A percentile compares a stretch with the other conserved stretches of the same genome.
Evolutionary conservation across 2,113 vertebrate genomes (phyloP).

Genomic region (Callocephalon fimbriatum): DNA sequence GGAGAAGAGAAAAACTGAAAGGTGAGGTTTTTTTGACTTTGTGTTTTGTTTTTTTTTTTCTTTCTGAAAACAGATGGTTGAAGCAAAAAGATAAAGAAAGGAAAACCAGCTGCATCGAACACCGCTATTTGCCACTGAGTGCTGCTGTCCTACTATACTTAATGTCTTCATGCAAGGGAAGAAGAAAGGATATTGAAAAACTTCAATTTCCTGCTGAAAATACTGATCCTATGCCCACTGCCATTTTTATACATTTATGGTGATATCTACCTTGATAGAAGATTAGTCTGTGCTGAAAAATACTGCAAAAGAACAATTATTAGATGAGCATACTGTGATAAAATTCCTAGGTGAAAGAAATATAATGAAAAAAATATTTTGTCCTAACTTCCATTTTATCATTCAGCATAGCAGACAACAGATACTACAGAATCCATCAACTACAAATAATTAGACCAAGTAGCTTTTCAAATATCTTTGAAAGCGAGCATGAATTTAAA

Average conservation of each 20-base stretch:
- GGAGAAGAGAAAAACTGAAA: neutral
- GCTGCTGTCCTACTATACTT: neutral
- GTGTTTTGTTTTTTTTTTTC: fast-evolving
- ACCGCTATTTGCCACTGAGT: neutral
- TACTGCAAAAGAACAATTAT: neutral
- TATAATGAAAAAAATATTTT: neutral
- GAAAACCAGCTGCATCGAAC: neutral
- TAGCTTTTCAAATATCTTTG: neutral
- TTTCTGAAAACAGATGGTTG: neutral
- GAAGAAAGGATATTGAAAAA: neutral
- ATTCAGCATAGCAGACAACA: neutral
- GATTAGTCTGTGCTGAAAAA: neutral
- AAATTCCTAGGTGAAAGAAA: neutral
- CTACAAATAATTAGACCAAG: neutral
- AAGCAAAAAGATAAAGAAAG: neutral
- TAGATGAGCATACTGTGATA: neutral
- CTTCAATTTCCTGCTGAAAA: neutral
- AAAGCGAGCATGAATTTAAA: neutral
- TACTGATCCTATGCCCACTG: neutral
- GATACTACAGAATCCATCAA: neutral
- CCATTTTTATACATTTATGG: neutral
- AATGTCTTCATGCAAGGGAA: neutral
- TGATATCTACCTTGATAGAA: neutral
- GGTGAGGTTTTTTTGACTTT: fast-evolving
- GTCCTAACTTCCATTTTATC: neutral